Evolutionary conservation across 2,113 vertebrate species (phyloP), one percentile per base, ranked within the genome.

Genomic region (Clupea harengus): DNA sequence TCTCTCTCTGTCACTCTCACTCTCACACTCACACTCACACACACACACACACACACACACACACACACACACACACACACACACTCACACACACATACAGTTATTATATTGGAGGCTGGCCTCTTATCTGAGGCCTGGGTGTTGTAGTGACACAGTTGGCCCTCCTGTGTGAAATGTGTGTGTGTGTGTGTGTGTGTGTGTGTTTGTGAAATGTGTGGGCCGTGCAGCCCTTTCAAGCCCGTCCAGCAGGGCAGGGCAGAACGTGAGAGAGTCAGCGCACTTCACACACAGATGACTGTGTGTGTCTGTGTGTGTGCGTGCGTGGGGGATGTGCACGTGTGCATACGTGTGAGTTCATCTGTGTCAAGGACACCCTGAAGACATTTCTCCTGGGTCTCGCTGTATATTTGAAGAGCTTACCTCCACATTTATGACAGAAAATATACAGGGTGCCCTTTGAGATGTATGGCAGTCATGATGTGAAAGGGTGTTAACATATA

Each of bases 291-390:
- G 67, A 75, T 32, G 32, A 75, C 60, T 64, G 1, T 64, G 60
- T 64, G 60, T 64, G 82, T 50, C 9, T 75, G 67, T 85, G 45
- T 88, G 49, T 78, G 47, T 52, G 28, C 18, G 44, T 87, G 80
- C 86, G 64, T 87, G 72, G 85, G 46, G 45, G 20, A 39, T 83
- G 32, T 57, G 87, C 45, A 64, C 47, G 83, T 86, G 9, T 0
- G 82, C 0, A 2, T 80, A 78, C 8, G 3, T 2, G 82, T 28
- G 22, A 28, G 39, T 67, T 39, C 25, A 39, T 60, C 39, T 25
- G n/a, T 15, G 25, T 78, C 75, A 84, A n/a, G 84, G 82, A 86
- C 88, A 87, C 84, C 86, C 84, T 83, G 84, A 81, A 85, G 67
- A 10, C 49, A 50, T 64, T 57, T 82, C 49, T 78, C 60, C 49